These are phyloP conservation scores for Caenorhabditis sulstoni DNA, from an alignment of 2,888 invertebrate genomes.

Conservation along the genomic window DNA sequence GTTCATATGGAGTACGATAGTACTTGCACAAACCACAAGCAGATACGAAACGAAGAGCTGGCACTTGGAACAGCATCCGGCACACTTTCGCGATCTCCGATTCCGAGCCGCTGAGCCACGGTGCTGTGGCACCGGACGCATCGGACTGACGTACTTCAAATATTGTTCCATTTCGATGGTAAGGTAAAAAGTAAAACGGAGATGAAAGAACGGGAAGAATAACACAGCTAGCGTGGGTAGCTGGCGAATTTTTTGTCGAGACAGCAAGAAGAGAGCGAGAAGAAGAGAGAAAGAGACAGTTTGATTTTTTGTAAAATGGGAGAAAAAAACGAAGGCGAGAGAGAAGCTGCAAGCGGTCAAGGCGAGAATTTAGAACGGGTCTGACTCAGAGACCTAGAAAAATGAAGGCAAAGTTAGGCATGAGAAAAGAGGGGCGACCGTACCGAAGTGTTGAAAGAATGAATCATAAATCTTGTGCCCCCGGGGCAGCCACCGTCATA, in stretches of 20 bases:
- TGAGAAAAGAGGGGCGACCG: constrained; percentile 7
- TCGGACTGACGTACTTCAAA: constrained; percentile 52
- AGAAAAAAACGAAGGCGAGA: constrained; percentile 2
- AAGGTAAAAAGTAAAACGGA: constrained; percentile 3
- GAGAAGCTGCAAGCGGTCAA: constrained; percentile 22
- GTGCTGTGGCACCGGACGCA: constrained; percentile 53
- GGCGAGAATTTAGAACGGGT: constrained; percentile 9
- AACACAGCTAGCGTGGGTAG: constrained; percentile 7
- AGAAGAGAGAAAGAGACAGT: constrained; percentile 15
- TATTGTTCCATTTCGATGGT: constrained; percentile 33
- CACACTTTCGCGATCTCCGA: constrained; percentile 30
- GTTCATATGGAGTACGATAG: not conserved
- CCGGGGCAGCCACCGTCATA: not conserved
- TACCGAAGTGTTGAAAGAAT: constrained; percentile 49
- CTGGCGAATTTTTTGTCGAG: constrained; percentile 32
- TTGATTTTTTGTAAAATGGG: constrained; percentile 19
- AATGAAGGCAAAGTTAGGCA: not conserved
- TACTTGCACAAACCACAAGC: constrained; percentile 19
- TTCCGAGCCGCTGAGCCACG: constrained; percentile 37
- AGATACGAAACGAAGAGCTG: constrained; percentile 45
- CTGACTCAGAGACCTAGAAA: not conserved
- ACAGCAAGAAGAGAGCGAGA: constrained; percentile 7
- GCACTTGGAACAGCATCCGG: constrained; percentile 48
- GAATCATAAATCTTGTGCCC: constrained; percentile 53
- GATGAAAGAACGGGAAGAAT: constrained; percentile 3